phyloP scores from a whole-genome alignment of 1,140 invertebrate species.

The Thalassaphorura encarpata region DNA sequence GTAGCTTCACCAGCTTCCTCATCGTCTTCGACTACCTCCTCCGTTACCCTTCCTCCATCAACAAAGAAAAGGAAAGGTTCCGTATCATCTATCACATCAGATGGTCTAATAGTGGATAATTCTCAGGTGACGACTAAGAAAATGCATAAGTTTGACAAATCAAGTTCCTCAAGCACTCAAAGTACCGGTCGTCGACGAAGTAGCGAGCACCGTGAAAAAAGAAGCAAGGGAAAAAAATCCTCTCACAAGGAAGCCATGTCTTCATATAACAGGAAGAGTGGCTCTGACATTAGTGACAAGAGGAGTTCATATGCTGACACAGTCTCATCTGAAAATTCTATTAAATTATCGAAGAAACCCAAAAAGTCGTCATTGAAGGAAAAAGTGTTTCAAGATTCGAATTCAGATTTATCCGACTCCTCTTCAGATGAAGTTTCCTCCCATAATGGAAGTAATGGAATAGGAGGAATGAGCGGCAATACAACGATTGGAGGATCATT shows the following conservation, averaged over 20 bases:
- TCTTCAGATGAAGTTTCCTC: background rate
- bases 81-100: too few relatives aligned
- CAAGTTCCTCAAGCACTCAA: too few relatives aligned
- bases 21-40: constrained; percentile 11
- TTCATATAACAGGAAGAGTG: too few relatives aligned
- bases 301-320: too few relatives aligned
- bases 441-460: background rate
- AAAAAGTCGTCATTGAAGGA: constrained; percentile 10
- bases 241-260: too few relatives aligned
- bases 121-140: constrained; percentile 11
- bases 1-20: background rate
- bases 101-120: constrained; percentile 14
- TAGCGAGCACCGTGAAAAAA: too few relatives aligned
- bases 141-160: too few relatives aligned
- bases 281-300: too few relatives aligned
- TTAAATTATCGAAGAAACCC: constrained; percentile 5
- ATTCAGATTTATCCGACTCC: constrained; percentile 2
- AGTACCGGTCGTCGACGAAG: too few relatives aligned
- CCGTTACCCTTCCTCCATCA: background rate
- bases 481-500: background rate
- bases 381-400: background rate
- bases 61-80: constrained; percentile 13
- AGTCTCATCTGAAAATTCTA: too few relatives aligned
- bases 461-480: constrained; percentile 4
- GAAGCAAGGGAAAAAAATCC: too few relatives aligned